Evolutionary conservation across 1,140 invertebrate genomes (phyloP).

Genomic region (Asbolus verrucosus): DNA sequence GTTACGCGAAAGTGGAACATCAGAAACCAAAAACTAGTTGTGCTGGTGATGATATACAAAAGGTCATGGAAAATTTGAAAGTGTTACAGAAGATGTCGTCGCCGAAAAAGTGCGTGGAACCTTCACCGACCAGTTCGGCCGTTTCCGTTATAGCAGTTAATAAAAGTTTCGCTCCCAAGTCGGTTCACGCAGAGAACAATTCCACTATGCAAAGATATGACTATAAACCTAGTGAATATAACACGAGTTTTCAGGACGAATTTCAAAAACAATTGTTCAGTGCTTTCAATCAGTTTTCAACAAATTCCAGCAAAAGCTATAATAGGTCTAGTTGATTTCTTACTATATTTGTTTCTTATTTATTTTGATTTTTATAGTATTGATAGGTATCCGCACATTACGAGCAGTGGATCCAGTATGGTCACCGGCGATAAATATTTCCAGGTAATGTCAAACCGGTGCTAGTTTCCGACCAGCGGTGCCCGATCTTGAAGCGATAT

Average conservation of each 20-base stretch:
- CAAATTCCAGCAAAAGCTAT: conserved; percentile 47
- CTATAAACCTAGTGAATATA: conserved; percentile 35
- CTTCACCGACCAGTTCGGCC: conserved; percentile 52
- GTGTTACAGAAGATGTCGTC: conserved; percentile 61
- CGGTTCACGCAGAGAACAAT: conserved; percentile 23
- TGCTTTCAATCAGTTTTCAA: conserved; percentile 52
- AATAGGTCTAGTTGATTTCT: conserved; percentile 59
- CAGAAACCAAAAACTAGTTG: conserved; percentile 35
- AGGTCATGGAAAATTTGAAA: conserved; percentile 63
- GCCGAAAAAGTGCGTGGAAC: conserved; percentile 49
- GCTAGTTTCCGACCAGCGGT: too few species aligned
- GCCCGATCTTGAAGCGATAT: background rate
- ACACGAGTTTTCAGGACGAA: conserved; percentile 60
- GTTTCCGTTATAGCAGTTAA: conserved; percentile 63
- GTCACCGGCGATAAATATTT: conserved; percentile 40
- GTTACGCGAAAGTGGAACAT: conserved; percentile 20
- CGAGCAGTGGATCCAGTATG: conserved; percentile 19
- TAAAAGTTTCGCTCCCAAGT: conserved; percentile 59
- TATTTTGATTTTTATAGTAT: conserved; percentile 48
- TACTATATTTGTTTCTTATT: conserved; percentile 42
- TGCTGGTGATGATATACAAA: conserved; percentile 61
- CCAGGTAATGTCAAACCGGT: conserved; percentile 37
- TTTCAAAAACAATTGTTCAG: conserved; percentile 63
- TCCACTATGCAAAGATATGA: conserved; percentile 43
- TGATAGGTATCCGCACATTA: conserved; percentile 45